Evolutionary conservation across 2,113 vertebrate species (phyloP), one percentile per base, ranked within the genome.

Genomic region (Mesocricetus auratus): DNA sequence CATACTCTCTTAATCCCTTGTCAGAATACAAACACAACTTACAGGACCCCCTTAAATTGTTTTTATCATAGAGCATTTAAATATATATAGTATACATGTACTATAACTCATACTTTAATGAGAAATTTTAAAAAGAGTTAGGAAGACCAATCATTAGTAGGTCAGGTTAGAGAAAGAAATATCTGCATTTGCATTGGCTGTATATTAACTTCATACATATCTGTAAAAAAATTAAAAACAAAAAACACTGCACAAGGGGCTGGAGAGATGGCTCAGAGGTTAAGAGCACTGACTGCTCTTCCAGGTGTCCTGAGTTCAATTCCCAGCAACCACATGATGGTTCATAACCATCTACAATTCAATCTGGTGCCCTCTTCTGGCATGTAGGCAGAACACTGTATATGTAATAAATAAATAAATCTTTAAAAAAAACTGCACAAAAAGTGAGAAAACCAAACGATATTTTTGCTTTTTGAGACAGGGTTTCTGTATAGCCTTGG

Each of bases 61-160:
- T 69, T 62, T 92, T 95, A 50, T 31, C 50, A 58, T 58, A 81
- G 77, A 91, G 85, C 62, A 89, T 83, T 69, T 83, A 56, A 93
- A 69, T 69, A 93, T 2, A 83, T 62, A 7, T n/a, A 78, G 16
- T 33, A 21, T 33, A 47, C 10, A n/a, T n/a, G n/a, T n/a, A 74
- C n/a, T 26, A 39, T 26, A 60, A 60, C 22, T 69, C 68, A 74
- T 64, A 47, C 36, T 89, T 91, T 53, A 75, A 69, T 21, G 95
- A 79, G 22, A 97, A 95, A 92, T 89, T 45, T 92, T 75, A 56
- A 92, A 79, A 94, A 3, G 69, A 56, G 31, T 47, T 47, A 75
- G 62, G 74, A 95, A 93, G 45, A 93, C 15, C 36, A 64, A 39
- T 68, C 12, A 36, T 42, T 53, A 42, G n/a, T 10, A 89, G 42